Percentiles rank a stretch among this genome's conserved stretches.
Evolutionary conservation across 2,797 vertebrate species (phyloP).

Genomic region (Peromyscus nudipes): DNA sequence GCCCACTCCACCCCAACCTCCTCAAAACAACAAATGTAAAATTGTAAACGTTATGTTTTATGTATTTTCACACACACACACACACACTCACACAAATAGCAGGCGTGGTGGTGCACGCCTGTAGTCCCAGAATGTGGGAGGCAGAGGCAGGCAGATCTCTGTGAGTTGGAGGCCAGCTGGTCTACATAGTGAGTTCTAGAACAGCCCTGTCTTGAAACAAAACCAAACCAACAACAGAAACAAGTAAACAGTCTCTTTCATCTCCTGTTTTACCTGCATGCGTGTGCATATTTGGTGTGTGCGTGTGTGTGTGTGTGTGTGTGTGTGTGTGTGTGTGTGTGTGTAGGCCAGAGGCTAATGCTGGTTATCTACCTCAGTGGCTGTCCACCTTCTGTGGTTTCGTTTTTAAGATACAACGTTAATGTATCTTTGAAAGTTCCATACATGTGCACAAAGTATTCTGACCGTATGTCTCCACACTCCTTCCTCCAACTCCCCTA

Average conservation of each 20-base stretch:
- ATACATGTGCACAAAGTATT: not conserved
- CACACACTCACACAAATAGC: not conserved
- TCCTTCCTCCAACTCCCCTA: not conserved
- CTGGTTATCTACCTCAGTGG: not conserved
- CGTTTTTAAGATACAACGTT: not conserved
- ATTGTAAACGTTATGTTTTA: not conserved
- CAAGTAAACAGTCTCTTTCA: not conserved
- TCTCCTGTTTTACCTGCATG: not conserved
- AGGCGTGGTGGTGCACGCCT: not conserved
- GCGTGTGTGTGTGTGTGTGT: not conserved
- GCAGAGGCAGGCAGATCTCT: not conserved
- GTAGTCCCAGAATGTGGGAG: not conserved
- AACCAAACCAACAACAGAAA: not conserved
- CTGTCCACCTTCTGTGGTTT: not conserved
- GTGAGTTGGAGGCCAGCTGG: not conserved
- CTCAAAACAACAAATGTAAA: not conserved
- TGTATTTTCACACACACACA: not conserved
- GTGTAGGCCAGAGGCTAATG: not conserved
- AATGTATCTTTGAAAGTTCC: not conserved
- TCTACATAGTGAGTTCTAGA: not conserved
- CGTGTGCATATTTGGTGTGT: not conserved
- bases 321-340: not conserved
- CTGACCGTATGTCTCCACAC: too few relatives aligned
- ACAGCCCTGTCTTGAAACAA: not conserved
- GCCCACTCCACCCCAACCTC: not conserved